Conservation (phyloP, 2,797 vertebrate genomes). For the Peromyscus attwateri region DNA sequence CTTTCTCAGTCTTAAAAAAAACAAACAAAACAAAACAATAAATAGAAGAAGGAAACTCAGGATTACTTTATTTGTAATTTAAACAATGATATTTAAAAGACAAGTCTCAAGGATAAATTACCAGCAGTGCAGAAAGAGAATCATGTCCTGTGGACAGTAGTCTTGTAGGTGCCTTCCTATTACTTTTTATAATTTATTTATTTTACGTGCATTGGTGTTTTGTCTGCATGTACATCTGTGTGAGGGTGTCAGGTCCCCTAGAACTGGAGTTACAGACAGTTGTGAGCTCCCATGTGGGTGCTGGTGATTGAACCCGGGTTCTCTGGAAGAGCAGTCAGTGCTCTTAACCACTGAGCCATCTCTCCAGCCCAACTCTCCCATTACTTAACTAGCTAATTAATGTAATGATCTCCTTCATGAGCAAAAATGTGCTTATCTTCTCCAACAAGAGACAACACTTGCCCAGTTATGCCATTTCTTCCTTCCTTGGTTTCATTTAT, state of each 20-base stretch:
- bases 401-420: constrained; percentile 16
- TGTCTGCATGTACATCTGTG: too few relatives aligned
- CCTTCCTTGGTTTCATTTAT: constrained; percentile 30
- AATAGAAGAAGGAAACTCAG: constrained; percentile 5
- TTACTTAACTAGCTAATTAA: constrained; percentile 48
- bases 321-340: too few relatives aligned
- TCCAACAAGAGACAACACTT: neutral
- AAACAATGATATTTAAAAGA: constrained; percentile 29
- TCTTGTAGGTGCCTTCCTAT: neutral
- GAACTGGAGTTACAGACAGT: too few relatives aligned
- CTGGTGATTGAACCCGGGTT: too few relatives aligned
- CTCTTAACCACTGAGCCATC: too few relatives aligned
- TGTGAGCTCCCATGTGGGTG: too few relatives aligned
- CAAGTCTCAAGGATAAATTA: constrained; percentile 35
- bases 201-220: too few relatives aligned
- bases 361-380: neutral
- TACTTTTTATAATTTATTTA: neutral
- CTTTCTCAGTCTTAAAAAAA: neutral
- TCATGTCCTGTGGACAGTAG: neutral
- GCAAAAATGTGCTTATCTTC: neutral
- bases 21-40: neutral
- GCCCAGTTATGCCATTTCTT: neutral
- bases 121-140: constrained; percentile 44
- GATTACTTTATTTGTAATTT: constrained; percentile 15
- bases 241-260: too few relatives aligned